Percentiles rank a stretch among this genome's conserved stretches.
These are phyloP conservation scores for Petrosia ficiformis DNA, from an alignment of 37 sponge, comb jelly and placozoan genomes.

Conservation along the genomic window DNA sequence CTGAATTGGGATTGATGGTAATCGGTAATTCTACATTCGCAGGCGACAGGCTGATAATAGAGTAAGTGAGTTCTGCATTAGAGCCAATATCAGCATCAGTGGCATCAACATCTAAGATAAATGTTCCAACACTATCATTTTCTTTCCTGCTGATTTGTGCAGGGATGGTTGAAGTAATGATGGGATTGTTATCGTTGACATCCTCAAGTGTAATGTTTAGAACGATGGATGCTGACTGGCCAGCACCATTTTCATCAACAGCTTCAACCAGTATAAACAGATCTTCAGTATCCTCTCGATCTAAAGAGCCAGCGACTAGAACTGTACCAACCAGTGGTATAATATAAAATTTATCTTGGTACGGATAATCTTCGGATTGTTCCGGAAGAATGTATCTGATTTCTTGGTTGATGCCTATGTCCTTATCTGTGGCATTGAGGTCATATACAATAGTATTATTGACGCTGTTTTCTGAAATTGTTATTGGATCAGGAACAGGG, in stretches of 20 bases:
- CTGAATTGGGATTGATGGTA: slow-evolving; percentile 34
- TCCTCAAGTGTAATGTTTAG: slow-evolving; percentile 46
- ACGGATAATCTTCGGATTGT: slow-evolving; percentile 7
- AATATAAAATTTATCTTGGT: slow-evolving; percentile 32
- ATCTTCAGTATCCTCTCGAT: slow-evolving; percentile 24
- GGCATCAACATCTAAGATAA: slow-evolving; percentile 7
- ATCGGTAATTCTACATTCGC: neutral
- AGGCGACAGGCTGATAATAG: neutral
- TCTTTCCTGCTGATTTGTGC: slow-evolving; percentile 4
- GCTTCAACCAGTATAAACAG: slow-evolving; percentile 38
- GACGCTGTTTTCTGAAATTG: neutral
- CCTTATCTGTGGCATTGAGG: slow-evolving; percentile 30
- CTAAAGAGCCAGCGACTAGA: slow-evolving; percentile 9
- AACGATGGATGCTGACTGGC: neutral
- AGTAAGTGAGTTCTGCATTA: slow-evolving; percentile 19
- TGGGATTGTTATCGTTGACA: slow-evolving; percentile 59
- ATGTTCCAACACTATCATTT: neutral
- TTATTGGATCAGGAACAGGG: neutral
- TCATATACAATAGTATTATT: neutral
- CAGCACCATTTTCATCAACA: slow-evolving; percentile 25
- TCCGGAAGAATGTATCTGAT: slow-evolving; percentile 28
- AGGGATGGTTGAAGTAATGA: slow-evolving; percentile 16
- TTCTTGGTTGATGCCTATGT: slow-evolving; percentile 21
- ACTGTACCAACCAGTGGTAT: slow-evolving; percentile 14
- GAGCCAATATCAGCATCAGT: slow-evolving; percentile 40